Conservation (phyloP, 1,140 invertebrate species). For the Bathynomus jamesi region DNA sequence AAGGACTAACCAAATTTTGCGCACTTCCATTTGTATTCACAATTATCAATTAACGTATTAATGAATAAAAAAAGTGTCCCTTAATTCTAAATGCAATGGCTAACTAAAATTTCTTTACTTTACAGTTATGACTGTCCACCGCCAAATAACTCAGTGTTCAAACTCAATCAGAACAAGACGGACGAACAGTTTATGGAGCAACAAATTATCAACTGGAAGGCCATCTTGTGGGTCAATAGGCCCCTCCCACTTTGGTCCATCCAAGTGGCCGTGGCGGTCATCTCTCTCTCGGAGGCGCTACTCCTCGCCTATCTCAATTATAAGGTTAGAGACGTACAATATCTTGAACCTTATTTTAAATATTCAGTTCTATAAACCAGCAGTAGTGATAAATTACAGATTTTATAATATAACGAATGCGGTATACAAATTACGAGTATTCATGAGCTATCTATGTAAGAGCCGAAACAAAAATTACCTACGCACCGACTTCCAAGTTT, state of each 20-base stretch:
- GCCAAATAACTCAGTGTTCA: constrained; percentile 60
- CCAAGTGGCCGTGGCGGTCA: constrained; percentile 80
- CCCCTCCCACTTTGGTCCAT: constrained; percentile 76
- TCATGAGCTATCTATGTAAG: too few relatives aligned
- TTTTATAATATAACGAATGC: too few relatives aligned
- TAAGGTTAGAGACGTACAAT: constrained; percentile 61
- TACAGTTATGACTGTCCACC: constrained; percentile 70
- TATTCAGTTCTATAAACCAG: neutral
- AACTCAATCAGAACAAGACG: constrained; percentile 56
- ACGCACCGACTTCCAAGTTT: too few relatives aligned
- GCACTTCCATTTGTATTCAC: too few relatives aligned
- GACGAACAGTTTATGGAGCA: constrained; percentile 82
- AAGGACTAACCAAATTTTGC: too few relatives aligned
- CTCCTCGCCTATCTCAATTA: constrained; percentile 92
- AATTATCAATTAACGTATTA: too few relatives aligned
- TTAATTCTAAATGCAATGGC: too few relatives aligned
- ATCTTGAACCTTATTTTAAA: too few relatives aligned
- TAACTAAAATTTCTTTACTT: too few relatives aligned
- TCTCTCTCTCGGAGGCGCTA: constrained; percentile 83
- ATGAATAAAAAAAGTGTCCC: too few relatives aligned
- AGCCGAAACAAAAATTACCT: too few relatives aligned
- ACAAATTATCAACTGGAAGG: constrained; percentile 86
- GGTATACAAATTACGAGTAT: too few relatives aligned
- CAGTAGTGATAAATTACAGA: neutral
- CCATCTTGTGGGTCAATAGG: constrained; percentile 86